Conservation (phyloP, 2,797 vertebrate species). For the Oreortyx pictus region DNA sequence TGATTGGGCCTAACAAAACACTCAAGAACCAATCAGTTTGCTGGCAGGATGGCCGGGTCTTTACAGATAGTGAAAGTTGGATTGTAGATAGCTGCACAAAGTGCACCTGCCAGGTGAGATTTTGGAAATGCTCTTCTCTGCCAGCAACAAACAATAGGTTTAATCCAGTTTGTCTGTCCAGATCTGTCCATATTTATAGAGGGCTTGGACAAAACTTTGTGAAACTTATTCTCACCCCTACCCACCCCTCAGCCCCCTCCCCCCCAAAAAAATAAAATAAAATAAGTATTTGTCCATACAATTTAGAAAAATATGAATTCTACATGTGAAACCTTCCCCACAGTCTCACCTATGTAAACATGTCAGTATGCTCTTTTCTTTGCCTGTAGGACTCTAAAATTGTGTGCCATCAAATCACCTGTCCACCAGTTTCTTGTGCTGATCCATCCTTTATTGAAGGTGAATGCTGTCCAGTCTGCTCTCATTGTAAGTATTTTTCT, state of each 20-base stretch:
- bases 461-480: conserved; percentile 93
- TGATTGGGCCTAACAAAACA: conserved; percentile 89
- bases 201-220: background rate
- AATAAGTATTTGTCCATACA: background rate
- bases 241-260: too few species aligned
- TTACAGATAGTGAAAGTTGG: conserved; percentile 95
- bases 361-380: background rate
- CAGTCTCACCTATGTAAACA: background rate
- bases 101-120: conserved; percentile 93
- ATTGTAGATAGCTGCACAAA: conserved; percentile 98
- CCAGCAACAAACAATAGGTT: background rate
- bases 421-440: conserved; percentile 91
- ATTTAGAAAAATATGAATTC: background rate
- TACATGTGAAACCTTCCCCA: background rate
- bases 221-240: background rate
- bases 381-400: conserved; percentile 91
- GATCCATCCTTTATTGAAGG: conserved; percentile 91
- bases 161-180: background rate
- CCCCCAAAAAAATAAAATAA: background rate
- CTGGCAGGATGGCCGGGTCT: conserved; percentile 97
- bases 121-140: background rate
- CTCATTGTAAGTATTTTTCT: conserved; percentile 84
- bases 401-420: conserved; percentile 94
- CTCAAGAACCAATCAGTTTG: conserved; percentile 91
- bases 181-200: background rate